phyloP scores from a whole-genome alignment of 2,888 invertebrate genomes.

The Cantharis lateralis region DNA sequence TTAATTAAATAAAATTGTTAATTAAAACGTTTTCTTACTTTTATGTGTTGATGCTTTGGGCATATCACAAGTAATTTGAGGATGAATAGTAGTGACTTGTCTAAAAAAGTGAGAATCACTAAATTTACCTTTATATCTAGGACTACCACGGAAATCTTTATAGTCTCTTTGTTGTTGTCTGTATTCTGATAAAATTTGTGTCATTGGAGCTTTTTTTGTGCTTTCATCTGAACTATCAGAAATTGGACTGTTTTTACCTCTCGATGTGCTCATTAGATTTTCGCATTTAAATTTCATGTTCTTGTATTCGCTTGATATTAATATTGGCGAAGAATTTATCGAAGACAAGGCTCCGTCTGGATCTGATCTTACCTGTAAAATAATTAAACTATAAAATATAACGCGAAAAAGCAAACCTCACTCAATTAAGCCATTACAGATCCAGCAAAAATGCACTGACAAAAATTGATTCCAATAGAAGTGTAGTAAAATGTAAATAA shows the following conservation, averaged over 20 bases:
- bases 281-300: neutral
- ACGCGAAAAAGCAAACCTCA: neutral
- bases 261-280: neutral
- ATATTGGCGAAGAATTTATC: constrained; percentile 60
- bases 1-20: constrained; percentile 3
- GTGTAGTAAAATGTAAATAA: neutral
- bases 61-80: constrained; percentile 64
- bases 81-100: constrained; percentile 59
- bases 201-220: constrained; percentile 59
- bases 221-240: constrained; percentile 44
- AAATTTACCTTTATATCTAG: constrained; percentile 42
- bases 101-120: constrained; percentile 37
- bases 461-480: neutral
- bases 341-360: constrained; percentile 75
- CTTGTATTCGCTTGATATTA: constrained; percentile 32
- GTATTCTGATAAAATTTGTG: constrained; percentile 62
- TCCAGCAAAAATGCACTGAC: neutral
- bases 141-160: constrained; percentile 56
- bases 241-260: constrained; percentile 33
- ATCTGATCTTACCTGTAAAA: constrained; percentile 65
- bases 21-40: constrained; percentile 33
- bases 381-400: neutral
- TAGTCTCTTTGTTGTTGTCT: constrained; percentile 60
- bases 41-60: constrained; percentile 55
- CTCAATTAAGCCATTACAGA: neutral